These are phyloP conservation scores for Nycticorax nycticorax DNA, from an alignment of 2,113 vertebrate species.

Conservation along the genomic window DNA sequence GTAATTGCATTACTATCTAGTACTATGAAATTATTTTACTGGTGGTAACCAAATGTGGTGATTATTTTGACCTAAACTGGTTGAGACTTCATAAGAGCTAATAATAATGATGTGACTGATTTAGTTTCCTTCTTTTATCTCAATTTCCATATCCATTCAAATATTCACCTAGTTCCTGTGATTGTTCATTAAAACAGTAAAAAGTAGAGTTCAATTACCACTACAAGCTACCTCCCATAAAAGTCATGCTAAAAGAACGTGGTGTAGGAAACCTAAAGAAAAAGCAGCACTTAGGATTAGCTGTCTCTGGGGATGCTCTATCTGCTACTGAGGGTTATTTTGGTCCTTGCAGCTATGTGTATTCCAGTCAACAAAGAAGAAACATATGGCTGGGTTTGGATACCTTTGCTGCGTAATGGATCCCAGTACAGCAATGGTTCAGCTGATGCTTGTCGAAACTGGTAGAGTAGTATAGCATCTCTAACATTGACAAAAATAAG, in stretches of 20 bases:
- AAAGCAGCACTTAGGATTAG: neutral
- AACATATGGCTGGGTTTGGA: neutral
- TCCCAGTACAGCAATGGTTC: neutral
- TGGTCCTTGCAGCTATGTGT: neutral
- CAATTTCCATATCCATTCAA: neutral
- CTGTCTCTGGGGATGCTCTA: neutral
- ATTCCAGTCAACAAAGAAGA: neutral
- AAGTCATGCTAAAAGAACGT: neutral
- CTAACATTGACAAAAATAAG: neutral
- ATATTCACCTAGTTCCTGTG: neutral
- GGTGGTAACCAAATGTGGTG: neutral
- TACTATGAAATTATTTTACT: neutral
- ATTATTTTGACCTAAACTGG: neutral
- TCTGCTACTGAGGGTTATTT: neutral
- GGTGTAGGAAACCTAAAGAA: neutral
- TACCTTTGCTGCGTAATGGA: neutral
- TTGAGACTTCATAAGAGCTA: neutral
- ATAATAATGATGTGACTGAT: neutral
- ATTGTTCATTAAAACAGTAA: neutral
- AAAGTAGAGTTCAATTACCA: neutral
- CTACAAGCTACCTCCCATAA: neutral
- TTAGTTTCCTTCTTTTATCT: neutral
- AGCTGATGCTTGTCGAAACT: neutral
- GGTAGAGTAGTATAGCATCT: neutral
- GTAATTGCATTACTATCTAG: neutral